These are phyloP conservation scores for Trididemnum nubilum DNA, from an alignment of 23 tunicate species.

Conservation along the genomic window DNA sequence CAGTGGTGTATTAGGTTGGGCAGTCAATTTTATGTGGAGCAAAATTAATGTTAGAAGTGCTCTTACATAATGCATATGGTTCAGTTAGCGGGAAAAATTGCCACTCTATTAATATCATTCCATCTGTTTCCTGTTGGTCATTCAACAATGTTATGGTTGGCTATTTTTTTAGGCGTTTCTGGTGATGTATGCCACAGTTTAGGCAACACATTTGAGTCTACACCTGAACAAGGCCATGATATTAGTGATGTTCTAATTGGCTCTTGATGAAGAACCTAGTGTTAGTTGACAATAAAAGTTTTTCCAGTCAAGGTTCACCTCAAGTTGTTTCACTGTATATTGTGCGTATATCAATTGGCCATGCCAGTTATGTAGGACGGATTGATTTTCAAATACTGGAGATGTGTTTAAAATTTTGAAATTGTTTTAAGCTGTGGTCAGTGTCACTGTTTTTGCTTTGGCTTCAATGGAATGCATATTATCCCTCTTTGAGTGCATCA, in stretches of 20 bases:
- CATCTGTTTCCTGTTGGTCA: conserved; percentile 54
- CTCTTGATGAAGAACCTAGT: too few species aligned
- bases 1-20: conserved; percentile 85
- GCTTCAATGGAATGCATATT: too few species aligned
- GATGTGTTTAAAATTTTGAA: too few species aligned
- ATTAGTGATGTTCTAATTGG: conserved; percentile 73
- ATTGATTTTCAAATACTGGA: too few species aligned
- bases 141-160: conserved; percentile 48
- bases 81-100: conserved; percentile 65
- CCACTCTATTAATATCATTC: conserved; percentile 55
- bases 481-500: too few species aligned
- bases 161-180: conserved; percentile 46
- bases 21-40: conserved; percentile 56
- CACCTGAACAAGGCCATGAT: conserved; percentile 41
- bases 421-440: too few species aligned
- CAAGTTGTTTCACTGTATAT: too few species aligned
- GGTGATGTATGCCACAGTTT: conserved; percentile 71
- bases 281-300: too few species aligned
- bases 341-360: too few species aligned
- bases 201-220: conserved; percentile 35
- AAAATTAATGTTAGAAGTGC: conserved; percentile 12
- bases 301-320: too few species aligned
- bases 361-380: too few species aligned
- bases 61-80: conserved; percentile 37
- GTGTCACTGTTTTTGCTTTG: too few species aligned